Evolutionary conservation across 2,797 vertebrate species (phyloP), one percentile per base, ranked within the genome.

Genomic region (Linurgus olivaceus): DNA sequence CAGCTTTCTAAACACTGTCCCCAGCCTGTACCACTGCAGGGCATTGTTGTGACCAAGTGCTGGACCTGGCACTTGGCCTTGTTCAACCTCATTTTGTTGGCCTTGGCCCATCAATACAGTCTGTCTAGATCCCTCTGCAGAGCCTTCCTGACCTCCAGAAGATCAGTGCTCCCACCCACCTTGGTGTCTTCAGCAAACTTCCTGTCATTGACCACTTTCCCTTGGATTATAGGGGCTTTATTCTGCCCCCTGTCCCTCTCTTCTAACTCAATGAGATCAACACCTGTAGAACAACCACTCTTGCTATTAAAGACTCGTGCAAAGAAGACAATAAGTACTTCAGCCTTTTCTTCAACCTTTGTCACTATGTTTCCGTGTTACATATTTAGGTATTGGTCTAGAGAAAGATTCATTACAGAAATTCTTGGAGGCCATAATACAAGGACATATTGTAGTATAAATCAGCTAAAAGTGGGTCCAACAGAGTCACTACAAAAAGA

Each of bases 11-110:
- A 31, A 8, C 20, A 6, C 5, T 66, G 11, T 21, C 9, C 14
- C 21, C 31, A 37, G 15, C 18, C 44, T 31, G 26, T 26, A n/a
- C 31, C 0, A 0, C 26, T 50, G 18, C 31, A 35, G 17, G n/a
- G 14, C 2, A 1, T 44, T 42, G 14, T 18, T 50, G 44, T 66
- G 26, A 50, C 17, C 26, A n/a, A 18, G 10, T 28, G 13, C 17
- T 62, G 12, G 15, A 33, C 37, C 7, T 33, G 24, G 29, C 7
- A n/a, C 16, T 37, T 57, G 37, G 18, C 11, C 35, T 65, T 42
- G 37, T 31, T 58, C 37, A 50, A 44, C 17, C 11, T 31, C 21
- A 23, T 37, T 44, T 50, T 13, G 3, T 15, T 37, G 7, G 14
- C 13, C 26, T 66, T 50, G 31, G 44, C 3, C 26, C 37, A 31